These are phyloP conservation scores for Patella ulyssiponensis DNA, from an alignment of 2,888 invertebrate genomes.

Conservation along the genomic window DNA sequence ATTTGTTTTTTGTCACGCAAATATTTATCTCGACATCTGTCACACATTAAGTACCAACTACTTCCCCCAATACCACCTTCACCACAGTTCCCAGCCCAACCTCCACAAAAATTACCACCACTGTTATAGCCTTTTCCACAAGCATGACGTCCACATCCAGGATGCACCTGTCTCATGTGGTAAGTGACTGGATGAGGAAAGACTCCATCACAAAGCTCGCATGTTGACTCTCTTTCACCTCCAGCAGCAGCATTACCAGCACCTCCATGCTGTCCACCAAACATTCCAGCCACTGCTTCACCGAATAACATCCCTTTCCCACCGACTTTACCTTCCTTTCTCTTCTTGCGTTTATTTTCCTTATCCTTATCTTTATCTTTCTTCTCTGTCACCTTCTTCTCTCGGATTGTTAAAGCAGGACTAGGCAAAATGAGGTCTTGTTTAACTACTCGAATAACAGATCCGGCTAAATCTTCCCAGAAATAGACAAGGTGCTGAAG, in stretches of 20 bases:
- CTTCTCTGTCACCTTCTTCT: slow-evolving; percentile 59
- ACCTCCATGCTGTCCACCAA: slow-evolving; percentile 36
- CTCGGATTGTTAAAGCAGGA: slow-evolving; percentile 72
- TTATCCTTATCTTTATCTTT: slow-evolving; percentile 65
- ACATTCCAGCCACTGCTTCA: slow-evolving; percentile 54
- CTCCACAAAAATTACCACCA: slow-evolving; percentile 87
- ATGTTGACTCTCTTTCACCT: slow-evolving; percentile 75
- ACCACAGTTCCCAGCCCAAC: slow-evolving; percentile 91
- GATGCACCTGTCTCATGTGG: slow-evolving; percentile 91
- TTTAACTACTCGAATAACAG: slow-evolving; percentile 76
- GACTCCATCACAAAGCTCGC: slow-evolving; percentile 87
- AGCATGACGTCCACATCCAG: slow-evolving; percentile 90
- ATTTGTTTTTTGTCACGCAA: slow-evolving; percentile 71
- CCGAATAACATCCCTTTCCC: slow-evolving; percentile 58
- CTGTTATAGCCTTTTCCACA: slow-evolving; percentile 93
- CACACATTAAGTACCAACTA: slow-evolving; percentile 94
- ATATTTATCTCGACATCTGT: slow-evolving; percentile 88
- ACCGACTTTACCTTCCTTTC: slow-evolving; percentile 75
- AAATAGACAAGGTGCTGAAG: slow-evolving; percentile 87
- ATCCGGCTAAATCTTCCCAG: slow-evolving; percentile 86
- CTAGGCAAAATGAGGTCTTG: slow-evolving; percentile 78
- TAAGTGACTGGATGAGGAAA: slow-evolving; percentile 84
- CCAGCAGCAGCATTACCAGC: slow-evolving; percentile 45
- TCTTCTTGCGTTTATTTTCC: slow-evolving; percentile 73
- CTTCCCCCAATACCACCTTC: slow-evolving; percentile 84